A percentile compares a stretch with the other conserved stretches of the same genome.
These are phyloP conservation scores for Amiota mariae DNA, from an alignment of 2,888 invertebrate species.

Conservation along the genomic window DNA sequence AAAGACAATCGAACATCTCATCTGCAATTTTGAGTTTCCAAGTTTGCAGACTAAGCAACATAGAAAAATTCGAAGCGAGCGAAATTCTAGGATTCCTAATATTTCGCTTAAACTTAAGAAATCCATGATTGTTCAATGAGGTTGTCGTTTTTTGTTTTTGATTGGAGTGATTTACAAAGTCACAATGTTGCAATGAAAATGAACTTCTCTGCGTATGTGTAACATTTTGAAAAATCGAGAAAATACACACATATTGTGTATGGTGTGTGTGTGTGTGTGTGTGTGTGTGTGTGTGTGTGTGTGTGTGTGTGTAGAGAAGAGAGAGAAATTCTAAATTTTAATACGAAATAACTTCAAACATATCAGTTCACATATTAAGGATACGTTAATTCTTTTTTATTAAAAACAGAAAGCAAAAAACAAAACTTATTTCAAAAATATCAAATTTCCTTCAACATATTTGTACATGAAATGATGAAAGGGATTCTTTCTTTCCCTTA, in stretches of 20 bases:
- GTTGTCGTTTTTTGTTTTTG: no score
- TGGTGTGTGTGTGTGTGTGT: neutral
- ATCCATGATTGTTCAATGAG: no score
- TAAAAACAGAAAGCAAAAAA: neutral
- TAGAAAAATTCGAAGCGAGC: no score
- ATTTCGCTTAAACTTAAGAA: no score
- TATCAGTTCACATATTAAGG: slow-evolving; percentile 15
- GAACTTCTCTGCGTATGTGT: slow-evolving; percentile 36
- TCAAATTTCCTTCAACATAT: neutral
- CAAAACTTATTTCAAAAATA: neutral
- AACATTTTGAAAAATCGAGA: neutral
- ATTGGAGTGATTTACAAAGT: no score
- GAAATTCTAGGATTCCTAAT: no score
- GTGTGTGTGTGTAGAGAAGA: neutral
- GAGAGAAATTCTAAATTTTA: neutral
- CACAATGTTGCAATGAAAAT: no score
- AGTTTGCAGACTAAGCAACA: no score
- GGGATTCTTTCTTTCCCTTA: no score
- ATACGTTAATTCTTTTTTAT: neutral
- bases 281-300: neutral
- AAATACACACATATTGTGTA: neutral
- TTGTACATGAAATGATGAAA: no score
- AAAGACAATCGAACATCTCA: no score
- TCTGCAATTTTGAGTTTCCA: no score
- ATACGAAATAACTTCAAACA: slow-evolving; percentile 12